Conservation (phyloP, 1,140 invertebrate species). For the Copidosoma floridanum region DNA sequence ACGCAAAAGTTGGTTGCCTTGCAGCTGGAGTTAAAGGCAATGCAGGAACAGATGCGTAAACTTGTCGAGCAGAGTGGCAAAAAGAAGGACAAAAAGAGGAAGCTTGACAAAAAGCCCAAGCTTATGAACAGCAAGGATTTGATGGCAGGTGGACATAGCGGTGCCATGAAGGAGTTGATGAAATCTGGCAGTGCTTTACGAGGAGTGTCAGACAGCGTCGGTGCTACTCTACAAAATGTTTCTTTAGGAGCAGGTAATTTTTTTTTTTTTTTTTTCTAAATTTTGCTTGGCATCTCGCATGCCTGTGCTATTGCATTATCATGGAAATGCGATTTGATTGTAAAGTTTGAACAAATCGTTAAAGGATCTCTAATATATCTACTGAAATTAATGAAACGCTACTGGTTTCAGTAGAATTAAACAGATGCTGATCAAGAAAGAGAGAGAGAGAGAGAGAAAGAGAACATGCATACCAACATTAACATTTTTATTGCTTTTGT, state of each 20-base stretch:
- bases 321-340: too few relatives aligned
- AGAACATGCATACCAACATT: too few relatives aligned
- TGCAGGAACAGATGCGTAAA: slow-evolving; percentile 92
- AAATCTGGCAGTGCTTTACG: slow-evolving; percentile 51
- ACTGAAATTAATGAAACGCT: too few relatives aligned
- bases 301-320: too few relatives aligned
- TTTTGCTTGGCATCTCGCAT: too few relatives aligned
- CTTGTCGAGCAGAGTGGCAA: slow-evolving; percentile 78
- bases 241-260: slow-evolving; percentile 56
- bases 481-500: too few relatives aligned
- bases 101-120: slow-evolving; percentile 65
- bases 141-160: slow-evolving; percentile 53
- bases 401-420: too few relatives aligned
- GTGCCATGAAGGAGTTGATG: slow-evolving; percentile 57
- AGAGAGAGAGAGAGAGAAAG: too few relatives aligned
- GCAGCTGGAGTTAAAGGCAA: slow-evolving; percentile 83
- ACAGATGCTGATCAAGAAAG: too few relatives aligned
- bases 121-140: slow-evolving; percentile 56
- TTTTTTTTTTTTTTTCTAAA: too few relatives aligned
- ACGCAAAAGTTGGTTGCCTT: slow-evolving; percentile 80
- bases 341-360: too few relatives aligned
- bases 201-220: slow-evolving; percentile 58
- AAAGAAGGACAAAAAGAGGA: slow-evolving; percentile 78
- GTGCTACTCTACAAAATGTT: slow-evolving; percentile 59
- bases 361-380: too few relatives aligned